Conservation (phyloP, 2,888 invertebrate species). For the Coleophora flavipennella region DNA sequence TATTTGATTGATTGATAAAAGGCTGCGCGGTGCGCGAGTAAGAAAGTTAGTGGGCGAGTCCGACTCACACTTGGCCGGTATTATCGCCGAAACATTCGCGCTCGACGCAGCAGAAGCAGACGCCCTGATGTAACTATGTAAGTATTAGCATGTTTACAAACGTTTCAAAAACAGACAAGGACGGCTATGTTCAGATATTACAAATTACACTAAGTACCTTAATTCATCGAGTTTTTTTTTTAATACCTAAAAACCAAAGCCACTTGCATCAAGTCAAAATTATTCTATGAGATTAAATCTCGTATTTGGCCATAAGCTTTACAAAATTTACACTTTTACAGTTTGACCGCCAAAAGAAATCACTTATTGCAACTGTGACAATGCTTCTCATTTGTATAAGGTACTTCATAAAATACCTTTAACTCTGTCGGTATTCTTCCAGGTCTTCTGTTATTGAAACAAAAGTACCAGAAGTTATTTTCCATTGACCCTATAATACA, state of each 20-base stretch:
- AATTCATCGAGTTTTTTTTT: neutral
- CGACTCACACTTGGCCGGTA: too few relatives aligned
- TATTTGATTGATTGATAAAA: too few relatives aligned
- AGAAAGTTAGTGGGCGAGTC: too few relatives aligned
- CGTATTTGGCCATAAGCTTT: neutral
- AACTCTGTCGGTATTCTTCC: too few relatives aligned
- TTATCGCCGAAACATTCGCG: too few relatives aligned
- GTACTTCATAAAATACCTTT: too few relatives aligned
- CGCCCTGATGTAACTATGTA: neutral
- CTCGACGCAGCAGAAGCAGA: neutral
- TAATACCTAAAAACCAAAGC: neutral
- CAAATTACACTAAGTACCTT: neutral
- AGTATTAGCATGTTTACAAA: neutral
- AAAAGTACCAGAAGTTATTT: too few relatives aligned
- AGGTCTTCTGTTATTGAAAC: too few relatives aligned
- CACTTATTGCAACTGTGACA: too few relatives aligned
- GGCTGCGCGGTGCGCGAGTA: too few relatives aligned
- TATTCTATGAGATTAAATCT: neutral
- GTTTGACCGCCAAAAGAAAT: neutral
- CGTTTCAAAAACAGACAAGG: slow-evolving; percentile 4
- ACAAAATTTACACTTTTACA: neutral
- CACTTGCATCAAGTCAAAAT: neutral
- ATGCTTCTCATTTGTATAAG: too few relatives aligned
- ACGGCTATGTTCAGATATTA: slow-evolving; percentile 5
- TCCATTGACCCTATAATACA: too few relatives aligned